Conservation (phyloP, 2,888 invertebrate genomes). For the Epicampocera succincta region DNA sequence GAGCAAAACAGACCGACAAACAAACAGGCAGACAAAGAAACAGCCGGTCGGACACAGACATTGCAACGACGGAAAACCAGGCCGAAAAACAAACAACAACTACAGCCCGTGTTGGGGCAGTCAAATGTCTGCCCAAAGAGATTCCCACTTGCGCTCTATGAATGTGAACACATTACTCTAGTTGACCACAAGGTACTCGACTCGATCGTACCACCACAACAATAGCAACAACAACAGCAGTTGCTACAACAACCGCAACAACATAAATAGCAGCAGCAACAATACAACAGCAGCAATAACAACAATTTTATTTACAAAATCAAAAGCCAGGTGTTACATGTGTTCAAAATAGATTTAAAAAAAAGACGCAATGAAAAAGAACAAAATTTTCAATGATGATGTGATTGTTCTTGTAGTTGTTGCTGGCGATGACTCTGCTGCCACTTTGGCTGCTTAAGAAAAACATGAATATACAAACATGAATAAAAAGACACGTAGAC, state of each 20-base stretch:
- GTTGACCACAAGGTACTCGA: constrained; percentile 56
- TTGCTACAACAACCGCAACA: constrained; percentile 6
- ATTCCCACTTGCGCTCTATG: constrained; percentile 57
- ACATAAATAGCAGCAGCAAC: constrained; percentile 9
- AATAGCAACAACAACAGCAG: neutral
- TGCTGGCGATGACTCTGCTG: constrained; percentile 51
- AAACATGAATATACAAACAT: constrained; percentile 15
- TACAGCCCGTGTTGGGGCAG: constrained; percentile 26
- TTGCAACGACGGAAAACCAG: neutral
- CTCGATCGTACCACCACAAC: constrained; percentile 33
- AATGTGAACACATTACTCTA: constrained; percentile 60
- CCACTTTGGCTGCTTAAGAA: constrained; percentile 64
- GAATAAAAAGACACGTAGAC: neutral
- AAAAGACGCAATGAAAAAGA: neutral
- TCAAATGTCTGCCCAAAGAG: constrained; percentile 45
- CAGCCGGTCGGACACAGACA: constrained; percentile 8
- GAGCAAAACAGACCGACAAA: constrained; percentile 30
- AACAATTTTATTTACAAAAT: constrained; percentile 56
- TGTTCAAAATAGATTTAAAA: constrained; percentile 29
- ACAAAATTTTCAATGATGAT: constrained; percentile 43
- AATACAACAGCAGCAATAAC: constrained; percentile 25
- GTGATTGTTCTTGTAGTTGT: constrained; percentile 40
- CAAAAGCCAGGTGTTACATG: constrained; percentile 68
- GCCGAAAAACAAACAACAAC: neutral
- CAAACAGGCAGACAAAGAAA: constrained; percentile 12